Percentiles rank a stretch among this genome's conserved stretches.
Conservation (phyloP, 2,888 invertebrate species). For the Orthosia gracilis region DNA sequence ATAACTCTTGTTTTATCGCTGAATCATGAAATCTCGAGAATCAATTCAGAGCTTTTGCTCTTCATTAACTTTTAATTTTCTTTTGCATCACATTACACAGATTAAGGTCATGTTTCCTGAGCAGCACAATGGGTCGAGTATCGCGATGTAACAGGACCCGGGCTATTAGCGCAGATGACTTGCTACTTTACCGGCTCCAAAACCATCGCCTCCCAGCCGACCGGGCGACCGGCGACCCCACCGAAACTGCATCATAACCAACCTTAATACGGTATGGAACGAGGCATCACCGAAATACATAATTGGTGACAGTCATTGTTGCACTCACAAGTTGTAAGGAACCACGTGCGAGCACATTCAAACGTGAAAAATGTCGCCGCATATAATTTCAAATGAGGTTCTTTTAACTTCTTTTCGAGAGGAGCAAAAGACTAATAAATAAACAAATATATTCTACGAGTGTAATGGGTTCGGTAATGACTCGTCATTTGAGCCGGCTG, state of each 20-base stretch:
- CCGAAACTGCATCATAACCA: constrained; percentile 73
- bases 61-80: constrained; percentile 38
- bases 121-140: constrained; percentile 68
- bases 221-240: constrained; percentile 61
- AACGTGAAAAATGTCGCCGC: constrained; percentile 25
- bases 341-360: constrained; percentile 36
- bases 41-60: neutral
- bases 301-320: constrained; percentile 49
- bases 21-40: neutral
- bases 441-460: constrained; percentile 80
- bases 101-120: constrained; percentile 69
- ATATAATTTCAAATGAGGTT: constrained; percentile 62
- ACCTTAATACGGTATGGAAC: constrained; percentile 51
- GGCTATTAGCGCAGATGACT: constrained; percentile 85
- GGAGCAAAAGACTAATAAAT: constrained; percentile 71
- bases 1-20: neutral
- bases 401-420: constrained; percentile 40
- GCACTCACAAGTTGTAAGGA: constrained; percentile 18
- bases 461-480: constrained; percentile 78
- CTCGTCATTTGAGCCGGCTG: constrained; percentile 72
- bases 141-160: constrained; percentile 78
- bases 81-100: constrained; percentile 56
- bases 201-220: constrained; percentile 64
- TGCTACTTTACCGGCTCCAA: constrained; percentile 77
- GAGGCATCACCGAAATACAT: constrained; percentile 54